Evolutionary conservation across 2,888 invertebrate genomes (phyloP).

Genomic region (Plemyria rubiginata): DNA sequence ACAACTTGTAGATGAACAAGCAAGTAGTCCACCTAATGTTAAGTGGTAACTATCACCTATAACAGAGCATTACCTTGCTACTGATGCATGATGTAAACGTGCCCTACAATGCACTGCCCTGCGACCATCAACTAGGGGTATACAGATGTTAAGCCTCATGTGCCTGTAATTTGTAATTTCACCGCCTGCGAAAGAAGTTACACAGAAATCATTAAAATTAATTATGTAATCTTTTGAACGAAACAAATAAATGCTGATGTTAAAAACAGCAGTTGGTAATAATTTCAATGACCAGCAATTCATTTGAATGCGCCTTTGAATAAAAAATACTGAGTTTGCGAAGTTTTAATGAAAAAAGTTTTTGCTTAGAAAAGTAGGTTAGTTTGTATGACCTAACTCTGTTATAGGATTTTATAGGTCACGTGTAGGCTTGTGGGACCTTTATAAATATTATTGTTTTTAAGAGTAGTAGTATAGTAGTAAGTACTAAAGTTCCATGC

Average conservation of each 20-base stretch:
- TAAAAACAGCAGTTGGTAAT: conserved; percentile 4
- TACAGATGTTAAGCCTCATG: too few relatives aligned
- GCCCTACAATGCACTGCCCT: too few relatives aligned
- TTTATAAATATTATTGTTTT: too few relatives aligned
- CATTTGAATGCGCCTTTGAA: conserved; percentile 13
- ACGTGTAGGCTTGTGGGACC: not conserved
- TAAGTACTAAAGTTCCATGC: too few relatives aligned
- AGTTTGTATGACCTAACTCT: conserved; percentile 2
- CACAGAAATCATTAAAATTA: conserved; percentile 13
- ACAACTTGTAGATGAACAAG: too few relatives aligned
- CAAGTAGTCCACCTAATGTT: too few relatives aligned
- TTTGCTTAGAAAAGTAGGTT: not conserved
- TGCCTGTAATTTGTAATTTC: too few relatives aligned
- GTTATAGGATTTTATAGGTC: not conserved
- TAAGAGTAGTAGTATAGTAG: too few relatives aligned
- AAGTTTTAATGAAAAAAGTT: conserved; percentile 6
- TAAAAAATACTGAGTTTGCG: conserved; percentile 6
- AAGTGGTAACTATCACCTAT: too few relatives aligned
- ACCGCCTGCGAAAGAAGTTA: not conserved
- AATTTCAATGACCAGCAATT: conserved; percentile 14
- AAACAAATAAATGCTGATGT: conserved; percentile 9
- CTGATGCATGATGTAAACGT: too few relatives aligned
- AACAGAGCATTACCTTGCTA: too few relatives aligned
- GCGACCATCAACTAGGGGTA: too few relatives aligned
- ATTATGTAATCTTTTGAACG: conserved; percentile 2